These are phyloP conservation scores for Epinephelus malabaricus DNA, from an alignment of 2,797 vertebrate species.

Conservation along the genomic window DNA sequence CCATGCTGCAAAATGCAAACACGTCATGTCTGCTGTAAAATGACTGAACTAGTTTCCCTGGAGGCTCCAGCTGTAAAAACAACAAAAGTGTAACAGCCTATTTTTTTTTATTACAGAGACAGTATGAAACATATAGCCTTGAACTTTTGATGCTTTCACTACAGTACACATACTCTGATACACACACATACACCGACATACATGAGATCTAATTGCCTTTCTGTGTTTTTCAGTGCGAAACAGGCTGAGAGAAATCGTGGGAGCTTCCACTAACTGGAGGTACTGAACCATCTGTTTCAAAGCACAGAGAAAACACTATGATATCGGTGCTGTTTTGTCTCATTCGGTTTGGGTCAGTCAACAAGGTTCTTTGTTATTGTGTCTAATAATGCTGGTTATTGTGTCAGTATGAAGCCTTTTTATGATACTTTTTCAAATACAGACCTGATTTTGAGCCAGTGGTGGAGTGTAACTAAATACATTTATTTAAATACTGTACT, in stretches of 20 bases:
- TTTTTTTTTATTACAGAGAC: slow-evolving; percentile 32
- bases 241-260: slow-evolving; percentile 93
- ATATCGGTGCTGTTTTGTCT: too few relatives aligned
- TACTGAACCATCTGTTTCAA: slow-evolving; percentile 67
- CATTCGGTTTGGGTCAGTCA: too few relatives aligned
- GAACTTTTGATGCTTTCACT: background rate
- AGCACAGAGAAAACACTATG: too few relatives aligned
- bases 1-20: too few relatives aligned
- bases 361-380: background rate
- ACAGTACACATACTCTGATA: background rate
- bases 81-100: background rate
- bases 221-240: slow-evolving; percentile 89
- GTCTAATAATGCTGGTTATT: background rate
- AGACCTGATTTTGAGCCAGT: background rate
- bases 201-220: slow-evolving; percentile 21
- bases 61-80: slow-evolving; percentile 19
- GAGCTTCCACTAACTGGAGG: slow-evolving; percentile 97
- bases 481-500: too few relatives aligned
- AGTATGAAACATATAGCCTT: slow-evolving; percentile 33
- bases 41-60: background rate
- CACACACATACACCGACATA: background rate
- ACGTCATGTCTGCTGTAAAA: background rate
- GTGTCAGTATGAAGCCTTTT: background rate
- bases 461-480: too few relatives aligned
- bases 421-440: background rate